Evolutionary conservation across 2,113 vertebrate species (phyloP), one percentile per base, ranked within the genome.

Genomic region (Marmota monax): DNA sequence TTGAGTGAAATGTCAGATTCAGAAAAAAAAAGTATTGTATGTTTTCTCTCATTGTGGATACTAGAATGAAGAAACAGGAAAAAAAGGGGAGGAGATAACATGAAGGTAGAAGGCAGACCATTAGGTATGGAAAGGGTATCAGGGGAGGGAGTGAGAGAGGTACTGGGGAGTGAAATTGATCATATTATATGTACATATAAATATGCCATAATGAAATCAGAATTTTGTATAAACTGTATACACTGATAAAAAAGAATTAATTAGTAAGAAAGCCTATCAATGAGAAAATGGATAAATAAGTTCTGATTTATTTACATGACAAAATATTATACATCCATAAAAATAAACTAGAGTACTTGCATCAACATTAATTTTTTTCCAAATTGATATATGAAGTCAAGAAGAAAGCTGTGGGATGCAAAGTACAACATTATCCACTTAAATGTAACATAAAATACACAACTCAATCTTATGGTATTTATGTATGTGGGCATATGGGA

Each of bases 301-400:
- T 77, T 89, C 29, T 95, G 48, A 48, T 63, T 42, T 73, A 76
- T 23, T 87, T 56, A 67, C 37, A 37, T 48, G 29, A 67, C 65
- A 7, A 78, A 74, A 80, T 82, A 73, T 29, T 67, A 20, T 18
- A 20, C 22, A 87, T n/a, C 25, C 23, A 82, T 74, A 65, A 73
- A 53, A 53, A 86, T 86, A 73, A 90, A 78, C 63, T 84, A 79
- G 39, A 51, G 14, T 79, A 37, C 27, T 23, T 63, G 16, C 9
- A 61, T 53, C 20, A 63, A 79, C 29, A 79, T 84, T 79, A 79
- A 92, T 82, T 82, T 87, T 87, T 84, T 65, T 45, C 76, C 56
- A 13, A 58, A 82, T 37, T 82, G 48, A 73, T 18, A 42, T 65
- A 56, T 45, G 29, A 63, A 85, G 42, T 91, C 39, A 87, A 87